These are phyloP conservation scores for Stenolophus ochropezus DNA, from an alignment of 2,888 invertebrate genomes.

Conservation along the genomic window DNA sequence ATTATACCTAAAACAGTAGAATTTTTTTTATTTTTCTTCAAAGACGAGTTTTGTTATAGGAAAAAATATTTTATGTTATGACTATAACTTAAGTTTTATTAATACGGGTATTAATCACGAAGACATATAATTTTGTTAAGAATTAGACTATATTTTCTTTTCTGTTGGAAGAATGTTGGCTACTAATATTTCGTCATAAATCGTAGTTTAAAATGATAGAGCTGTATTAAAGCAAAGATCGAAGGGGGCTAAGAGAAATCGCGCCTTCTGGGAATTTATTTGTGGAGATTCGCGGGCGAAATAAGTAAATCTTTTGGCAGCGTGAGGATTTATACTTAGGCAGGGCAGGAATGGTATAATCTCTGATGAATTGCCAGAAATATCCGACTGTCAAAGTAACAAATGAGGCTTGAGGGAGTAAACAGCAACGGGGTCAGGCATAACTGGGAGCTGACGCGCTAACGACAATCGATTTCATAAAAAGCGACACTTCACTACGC, in stretches of 20 bases:
- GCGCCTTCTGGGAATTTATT: constrained; percentile 47
- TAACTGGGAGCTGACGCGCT: constrained; percentile 22
- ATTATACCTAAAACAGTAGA: too few relatives aligned
- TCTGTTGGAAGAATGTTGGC: too few relatives aligned
- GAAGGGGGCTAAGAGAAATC: constrained; percentile 50
- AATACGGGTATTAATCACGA: too few relatives aligned
- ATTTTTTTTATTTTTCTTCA: too few relatives aligned
- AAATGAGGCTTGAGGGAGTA: constrained; percentile 55
- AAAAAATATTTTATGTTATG: too few relatives aligned
- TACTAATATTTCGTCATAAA: not conserved
- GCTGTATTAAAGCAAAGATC: too few relatives aligned
- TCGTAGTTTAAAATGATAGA: constrained; percentile 26
- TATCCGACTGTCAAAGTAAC: constrained; percentile 60
- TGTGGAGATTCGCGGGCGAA: constrained; percentile 50
- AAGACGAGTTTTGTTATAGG: too few relatives aligned
- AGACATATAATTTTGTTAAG: too few relatives aligned
- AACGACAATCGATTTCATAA: constrained; percentile 59
- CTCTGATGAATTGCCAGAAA: constrained; percentile 59
- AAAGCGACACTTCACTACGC: constrained; percentile 35
- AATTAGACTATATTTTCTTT: too few relatives aligned
- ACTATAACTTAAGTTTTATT: too few relatives aligned
- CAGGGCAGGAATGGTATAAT: constrained; percentile 56
- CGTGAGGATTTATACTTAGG: constrained; percentile 47
- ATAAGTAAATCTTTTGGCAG: constrained; percentile 58
- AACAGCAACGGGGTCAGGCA: constrained; percentile 45